Conservation (phyloP, 2,797 vertebrate genomes). For the Pseudochaenichthys georgianus region DNA sequence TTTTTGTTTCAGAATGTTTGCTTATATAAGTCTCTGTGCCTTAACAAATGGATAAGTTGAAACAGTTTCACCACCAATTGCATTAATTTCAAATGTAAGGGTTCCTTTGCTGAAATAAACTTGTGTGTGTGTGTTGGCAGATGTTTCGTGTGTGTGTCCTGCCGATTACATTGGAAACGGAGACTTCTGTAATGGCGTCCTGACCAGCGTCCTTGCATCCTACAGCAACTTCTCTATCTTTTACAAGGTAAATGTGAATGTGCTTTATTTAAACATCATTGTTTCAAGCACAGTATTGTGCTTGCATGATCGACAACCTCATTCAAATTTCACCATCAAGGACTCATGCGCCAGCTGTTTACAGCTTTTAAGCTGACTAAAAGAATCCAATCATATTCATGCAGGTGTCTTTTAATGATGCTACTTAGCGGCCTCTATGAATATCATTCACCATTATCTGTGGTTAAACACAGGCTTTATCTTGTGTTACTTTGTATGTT, state of each 20-base stretch:
- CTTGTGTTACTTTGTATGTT: too few relatives aligned
- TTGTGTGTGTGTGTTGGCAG: constrained; percentile 70
- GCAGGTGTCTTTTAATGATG: not conserved
- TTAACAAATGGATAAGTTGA: not conserved
- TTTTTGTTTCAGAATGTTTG: not conserved
- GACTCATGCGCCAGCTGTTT: not conserved
- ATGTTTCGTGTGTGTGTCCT: constrained; percentile 88
- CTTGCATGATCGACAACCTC: not conserved
- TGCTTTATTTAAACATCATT: not conserved
- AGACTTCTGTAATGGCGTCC: constrained; percentile 89
- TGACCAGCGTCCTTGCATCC: constrained; percentile 88
- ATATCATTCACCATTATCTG: too few relatives aligned
- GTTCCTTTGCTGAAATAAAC: not conserved
- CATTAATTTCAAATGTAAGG: not conserved
- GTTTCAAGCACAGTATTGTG: not conserved
- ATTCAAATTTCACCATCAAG: constrained; percentile 2
- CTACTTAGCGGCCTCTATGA: too few relatives aligned
- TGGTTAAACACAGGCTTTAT: too few relatives aligned
- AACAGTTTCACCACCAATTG: not conserved
- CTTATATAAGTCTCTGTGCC: not conserved
- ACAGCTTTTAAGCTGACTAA: not conserved
- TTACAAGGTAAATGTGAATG: constrained; percentile 87
- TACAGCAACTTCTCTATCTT: constrained; percentile 90
- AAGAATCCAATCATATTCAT: not conserved
- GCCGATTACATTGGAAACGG: constrained; percentile 90